phyloP scores from a whole-genome alignment of 2,888 invertebrate genomes.

The Rhingia rostrata region DNA sequence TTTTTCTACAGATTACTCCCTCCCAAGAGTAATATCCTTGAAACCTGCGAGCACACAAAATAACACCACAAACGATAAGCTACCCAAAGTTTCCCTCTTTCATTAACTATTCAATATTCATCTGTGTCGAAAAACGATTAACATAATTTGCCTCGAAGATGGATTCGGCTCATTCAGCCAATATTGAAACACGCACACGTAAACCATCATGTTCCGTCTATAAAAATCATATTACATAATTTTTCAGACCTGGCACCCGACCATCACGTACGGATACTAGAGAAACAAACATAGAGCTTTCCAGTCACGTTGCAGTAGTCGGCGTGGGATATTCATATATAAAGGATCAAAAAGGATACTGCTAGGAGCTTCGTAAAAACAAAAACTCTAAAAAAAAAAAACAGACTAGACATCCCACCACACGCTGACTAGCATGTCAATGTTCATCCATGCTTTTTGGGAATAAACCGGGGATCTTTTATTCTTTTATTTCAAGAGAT shows the following conservation, averaged over 20 bases:
- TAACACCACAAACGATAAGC: background rate
- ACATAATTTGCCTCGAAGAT: constrained; percentile 16
- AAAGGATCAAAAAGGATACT: constrained; percentile 4
- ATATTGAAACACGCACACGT: constrained; percentile 28
- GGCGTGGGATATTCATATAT: constrained; percentile 1
- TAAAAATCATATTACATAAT: constrained; percentile 32
- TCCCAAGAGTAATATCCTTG: background rate
- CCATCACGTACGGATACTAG: background rate
- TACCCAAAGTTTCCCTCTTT: background rate
- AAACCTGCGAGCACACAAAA: background rate
- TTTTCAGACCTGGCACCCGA: background rate
- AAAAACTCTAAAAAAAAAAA: background rate
- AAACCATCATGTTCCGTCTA: constrained; percentile 26
- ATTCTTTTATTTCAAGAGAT: background rate
- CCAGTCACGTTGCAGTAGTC: constrained; percentile 16
- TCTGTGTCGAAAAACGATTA: constrained; percentile 22
- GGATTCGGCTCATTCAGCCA: constrained; percentile 3
- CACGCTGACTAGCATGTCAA: background rate
- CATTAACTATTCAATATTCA: constrained; percentile 8
- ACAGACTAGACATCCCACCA: constrained; percentile 8
- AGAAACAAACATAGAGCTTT: background rate
- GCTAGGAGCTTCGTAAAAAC: background rate
- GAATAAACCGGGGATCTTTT: background rate
- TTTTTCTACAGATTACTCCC: constrained; percentile 1
- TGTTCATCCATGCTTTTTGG: background rate